Conservation (phyloP, 2,888 invertebrate genomes). For the Congeria kusceri region DNA sequence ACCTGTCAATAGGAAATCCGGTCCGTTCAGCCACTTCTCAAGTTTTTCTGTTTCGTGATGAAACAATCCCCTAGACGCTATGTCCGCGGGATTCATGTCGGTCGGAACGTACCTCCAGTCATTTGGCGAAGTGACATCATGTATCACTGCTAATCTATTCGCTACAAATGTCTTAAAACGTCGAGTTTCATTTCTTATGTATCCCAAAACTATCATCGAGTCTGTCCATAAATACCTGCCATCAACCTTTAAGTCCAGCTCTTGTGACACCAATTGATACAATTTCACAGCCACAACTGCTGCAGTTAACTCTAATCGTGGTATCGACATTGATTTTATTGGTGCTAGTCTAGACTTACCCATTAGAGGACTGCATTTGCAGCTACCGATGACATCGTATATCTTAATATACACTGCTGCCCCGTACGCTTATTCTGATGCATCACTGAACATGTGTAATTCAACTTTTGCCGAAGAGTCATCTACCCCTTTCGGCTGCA, state of each 20-base stretch:
- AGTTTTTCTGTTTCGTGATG: too few species aligned
- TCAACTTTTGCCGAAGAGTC: conserved; percentile 1
- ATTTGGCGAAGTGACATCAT: conserved; percentile 7
- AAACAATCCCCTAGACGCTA: too few species aligned
- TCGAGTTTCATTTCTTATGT: conserved; percentile 1
- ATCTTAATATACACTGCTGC: conserved; percentile 22
- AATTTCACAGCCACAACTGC: conserved; percentile 14
- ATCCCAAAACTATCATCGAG: conserved; percentile 31
- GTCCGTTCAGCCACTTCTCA: too few species aligned
- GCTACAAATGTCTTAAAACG: conserved; percentile 32
- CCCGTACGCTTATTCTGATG: conserved; percentile 8
- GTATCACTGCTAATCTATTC: conserved; percentile 16
- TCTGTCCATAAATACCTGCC: too few species aligned
- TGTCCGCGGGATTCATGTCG: conserved; percentile 5
- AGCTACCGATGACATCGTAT: conserved; percentile 2
- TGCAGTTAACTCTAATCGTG: conserved; percentile 44
- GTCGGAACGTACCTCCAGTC: conserved; percentile 23
- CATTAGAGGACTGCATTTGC: conserved; percentile 21
- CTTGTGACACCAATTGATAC: not conserved
- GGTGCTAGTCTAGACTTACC: conserved; percentile 46
- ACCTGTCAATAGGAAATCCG: too few species aligned
- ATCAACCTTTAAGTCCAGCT: conserved; percentile 16
- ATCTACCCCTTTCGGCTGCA: conserved; percentile 23
- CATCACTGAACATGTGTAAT: too few species aligned
- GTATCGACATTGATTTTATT: conserved; percentile 37